These are phyloP conservation scores for Ailuropoda melanoleuca DNA, from an alignment of 2,113 vertebrate species.

Conservation along the genomic window DNA sequence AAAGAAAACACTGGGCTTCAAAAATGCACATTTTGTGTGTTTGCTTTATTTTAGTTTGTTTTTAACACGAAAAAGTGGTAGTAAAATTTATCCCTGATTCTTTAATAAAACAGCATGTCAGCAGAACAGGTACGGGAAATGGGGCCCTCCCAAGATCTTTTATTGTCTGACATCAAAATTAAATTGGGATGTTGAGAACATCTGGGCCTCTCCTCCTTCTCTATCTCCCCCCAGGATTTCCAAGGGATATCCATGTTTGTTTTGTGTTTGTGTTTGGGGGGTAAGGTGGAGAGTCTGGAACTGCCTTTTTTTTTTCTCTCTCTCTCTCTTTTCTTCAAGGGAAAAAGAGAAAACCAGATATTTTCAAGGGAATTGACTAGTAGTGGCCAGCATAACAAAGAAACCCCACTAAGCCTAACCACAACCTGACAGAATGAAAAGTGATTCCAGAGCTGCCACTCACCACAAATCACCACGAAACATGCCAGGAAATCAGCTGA, in stretches of 20 bases:
- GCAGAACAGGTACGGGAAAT: constrained; percentile 77
- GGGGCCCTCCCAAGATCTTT: constrained; percentile 79
- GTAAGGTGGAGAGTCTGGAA: background rate
- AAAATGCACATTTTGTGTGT: constrained; percentile 77
- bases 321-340: background rate
- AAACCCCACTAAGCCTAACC: constrained; percentile 74
- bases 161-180: constrained; percentile 81
- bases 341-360: constrained; percentile 62
- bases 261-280: constrained; percentile 51
- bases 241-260: background rate
- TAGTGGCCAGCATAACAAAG: constrained; percentile 70
- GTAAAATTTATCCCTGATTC: constrained; percentile 80
- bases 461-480: constrained; percentile 77
- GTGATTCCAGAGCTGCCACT: constrained; percentile 76
- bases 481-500: constrained; percentile 77
- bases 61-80: constrained; percentile 78
- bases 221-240: background rate
- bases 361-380: constrained; percentile 69
- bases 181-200: constrained; percentile 65
- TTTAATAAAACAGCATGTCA: constrained; percentile 83
- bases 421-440: constrained; percentile 77
- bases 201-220: background rate
- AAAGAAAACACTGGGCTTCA: constrained; percentile 66
- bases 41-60: constrained; percentile 67
- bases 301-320: fast-evolving